A percentile compares a stretch with the other conserved stretches of the same genome.
phyloP scores from a whole-genome alignment of 2,113 vertebrate genomes.

The Callorhinus ursinus region DNA sequence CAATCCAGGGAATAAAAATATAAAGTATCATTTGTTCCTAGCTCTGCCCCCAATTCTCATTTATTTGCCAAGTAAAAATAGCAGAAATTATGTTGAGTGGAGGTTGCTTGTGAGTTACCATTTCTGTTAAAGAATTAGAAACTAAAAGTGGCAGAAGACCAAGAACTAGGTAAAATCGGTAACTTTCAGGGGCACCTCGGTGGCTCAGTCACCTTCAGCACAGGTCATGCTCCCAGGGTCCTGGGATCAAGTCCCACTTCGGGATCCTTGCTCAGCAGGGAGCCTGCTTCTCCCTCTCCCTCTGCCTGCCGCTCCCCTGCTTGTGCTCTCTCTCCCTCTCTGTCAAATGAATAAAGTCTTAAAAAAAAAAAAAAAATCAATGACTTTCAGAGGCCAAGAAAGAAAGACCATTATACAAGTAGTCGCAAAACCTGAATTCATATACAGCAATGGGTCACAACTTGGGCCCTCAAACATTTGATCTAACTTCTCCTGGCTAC shows the following conservation, averaged over 20 bases:
- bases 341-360: neutral
- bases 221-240: neutral
- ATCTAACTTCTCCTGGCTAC: neutral
- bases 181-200: neutral
- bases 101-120: neutral
- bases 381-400: neutral
- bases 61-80: neutral
- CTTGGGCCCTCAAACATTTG: neutral
- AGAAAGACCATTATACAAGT: neutral
- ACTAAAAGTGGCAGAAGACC: neutral
- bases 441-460: neutral
- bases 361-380: neutral
- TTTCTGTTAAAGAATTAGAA: conserved; percentile 6
- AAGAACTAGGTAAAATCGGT: neutral
- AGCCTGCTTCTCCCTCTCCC: neutral
- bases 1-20: no score
- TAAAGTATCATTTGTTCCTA: neutral
- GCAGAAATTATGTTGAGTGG: neutral
- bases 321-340: neutral
- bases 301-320: neutral
- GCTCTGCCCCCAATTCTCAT: neutral
- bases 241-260: neutral
- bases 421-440: neutral
- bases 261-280: neutral
- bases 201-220: neutral